Evolutionary conservation across 2,113 vertebrate genomes (phyloP).

Genomic region (Puntigrus tetrazona): DNA sequence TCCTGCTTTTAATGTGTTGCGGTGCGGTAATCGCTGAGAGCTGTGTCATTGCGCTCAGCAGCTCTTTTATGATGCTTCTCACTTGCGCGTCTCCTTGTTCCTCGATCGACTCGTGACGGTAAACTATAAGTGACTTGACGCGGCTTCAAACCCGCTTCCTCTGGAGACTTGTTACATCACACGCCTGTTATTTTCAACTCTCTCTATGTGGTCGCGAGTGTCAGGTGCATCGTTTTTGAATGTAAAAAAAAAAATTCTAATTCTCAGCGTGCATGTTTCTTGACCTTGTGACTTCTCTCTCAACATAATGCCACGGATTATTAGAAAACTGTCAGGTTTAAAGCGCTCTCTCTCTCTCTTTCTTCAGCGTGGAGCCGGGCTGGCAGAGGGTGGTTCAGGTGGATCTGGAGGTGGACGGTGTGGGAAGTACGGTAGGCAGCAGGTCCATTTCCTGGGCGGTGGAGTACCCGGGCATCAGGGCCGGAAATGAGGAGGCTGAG

Average conservation of each 20-base stretch:
- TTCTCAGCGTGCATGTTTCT: background rate
- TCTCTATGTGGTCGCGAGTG: background rate
- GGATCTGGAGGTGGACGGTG: conserved; percentile 87
- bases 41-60: conserved; percentile 7
- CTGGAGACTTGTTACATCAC: conserved; percentile 32
- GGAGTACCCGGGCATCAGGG: conserved; percentile 83
- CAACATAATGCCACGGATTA: background rate
- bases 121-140: conserved; percentile 26
- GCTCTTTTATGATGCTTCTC: conserved; percentile 4
- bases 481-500: conserved; percentile 76
- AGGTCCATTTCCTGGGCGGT: conserved; percentile 94
- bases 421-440: conserved; percentile 82
- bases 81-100: background rate
- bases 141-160: conserved; percentile 8
- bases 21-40: conserved; percentile 17
- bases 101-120: background rate
- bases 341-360: conserved; percentile 1
- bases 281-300: background rate
- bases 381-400: conserved; percentile 87
- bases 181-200: background rate
- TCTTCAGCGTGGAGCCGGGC: conserved; percentile 78
- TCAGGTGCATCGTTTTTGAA: background rate
- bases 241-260: background rate
- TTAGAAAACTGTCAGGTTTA: background rate
- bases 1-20: conserved; percentile 10